phyloP scores from a whole-genome alignment of 2,888 invertebrate species.

The Tiphia femorata region DNA sequence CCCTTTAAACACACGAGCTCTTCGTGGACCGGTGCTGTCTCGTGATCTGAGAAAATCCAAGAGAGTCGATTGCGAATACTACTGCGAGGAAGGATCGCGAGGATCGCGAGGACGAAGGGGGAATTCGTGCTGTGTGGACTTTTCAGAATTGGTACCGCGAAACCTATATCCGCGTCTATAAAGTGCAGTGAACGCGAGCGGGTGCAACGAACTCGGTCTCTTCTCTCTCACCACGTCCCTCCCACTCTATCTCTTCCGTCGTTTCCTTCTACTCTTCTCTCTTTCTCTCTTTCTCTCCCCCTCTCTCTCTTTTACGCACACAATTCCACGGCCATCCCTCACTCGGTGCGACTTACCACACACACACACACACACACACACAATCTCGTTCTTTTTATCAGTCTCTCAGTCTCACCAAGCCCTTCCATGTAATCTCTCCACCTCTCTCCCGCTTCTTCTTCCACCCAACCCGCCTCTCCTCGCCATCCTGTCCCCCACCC shows the following conservation, averaged over 20 bases:
- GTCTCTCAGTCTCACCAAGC: constrained; percentile 17
- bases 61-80: too few species aligned
- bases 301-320: constrained; percentile 19
- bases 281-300: constrained; percentile 13
- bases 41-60: too few species aligned
- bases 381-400: constrained; percentile 11
- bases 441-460: constrained; percentile 3
- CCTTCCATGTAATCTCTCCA: constrained; percentile 13
- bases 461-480: not conserved
- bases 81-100: not conserved
- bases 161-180: constrained; percentile 54
- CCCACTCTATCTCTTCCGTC: too few species aligned
- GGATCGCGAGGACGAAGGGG: not conserved
- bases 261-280: constrained; percentile 22
- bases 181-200: constrained; percentile 60
- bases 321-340: too few species aligned
- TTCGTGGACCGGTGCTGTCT: not conserved
- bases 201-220: constrained; percentile 60
- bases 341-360: too few species aligned
- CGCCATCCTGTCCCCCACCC: constrained; percentile 2
- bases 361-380: too few species aligned
- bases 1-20: not conserved
- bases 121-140: too few species aligned
- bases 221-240: constrained; percentile 10
- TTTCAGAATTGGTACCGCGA: constrained; percentile 50